Evolutionary conservation across 2,888 invertebrate genomes (phyloP).

Genomic region (Brachyptera risi): DNA sequence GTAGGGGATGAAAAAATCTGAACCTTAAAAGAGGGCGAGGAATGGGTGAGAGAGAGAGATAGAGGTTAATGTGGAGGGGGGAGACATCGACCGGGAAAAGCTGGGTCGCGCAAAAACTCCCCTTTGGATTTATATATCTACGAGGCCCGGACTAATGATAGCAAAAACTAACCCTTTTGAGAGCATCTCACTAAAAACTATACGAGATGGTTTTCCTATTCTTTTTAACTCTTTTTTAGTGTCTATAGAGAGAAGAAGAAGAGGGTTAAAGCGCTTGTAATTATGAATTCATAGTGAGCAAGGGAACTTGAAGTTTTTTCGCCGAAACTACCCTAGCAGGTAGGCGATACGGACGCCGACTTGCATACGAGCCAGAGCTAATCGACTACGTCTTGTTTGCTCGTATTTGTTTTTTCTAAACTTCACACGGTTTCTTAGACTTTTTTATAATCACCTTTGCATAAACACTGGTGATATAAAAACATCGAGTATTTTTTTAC

Average conservation of each 20-base stretch:
- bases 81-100: slow-evolving; percentile 23
- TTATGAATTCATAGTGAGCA: slow-evolving; percentile 16
- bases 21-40: slow-evolving; percentile 17
- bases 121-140: slow-evolving; percentile 8
- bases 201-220: slow-evolving; percentile 17
- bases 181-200: slow-evolving; percentile 16
- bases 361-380: slow-evolving; percentile 10
- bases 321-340: slow-evolving; percentile 4
- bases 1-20: slow-evolving; percentile 7
- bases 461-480: background rate
- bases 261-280: slow-evolving; percentile 6
- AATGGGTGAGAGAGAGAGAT: slow-evolving; percentile 14
- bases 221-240: slow-evolving; percentile 18
- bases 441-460: background rate
- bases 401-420: slow-evolving; percentile 8
- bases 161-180: slow-evolving; percentile 25
- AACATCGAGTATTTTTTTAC: background rate
- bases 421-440: slow-evolving; percentile 10
- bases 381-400: slow-evolving; percentile 8
- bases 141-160: slow-evolving; percentile 23
- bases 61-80: slow-evolving; percentile 16
- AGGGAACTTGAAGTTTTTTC: slow-evolving; percentile 11
- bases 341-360: background rate
- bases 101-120: slow-evolving; percentile 18
- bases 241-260: slow-evolving; percentile 11